Evolutionary conservation across 2,888 invertebrate genomes (phyloP).

Genomic region (Mythimna pallens): DNA sequence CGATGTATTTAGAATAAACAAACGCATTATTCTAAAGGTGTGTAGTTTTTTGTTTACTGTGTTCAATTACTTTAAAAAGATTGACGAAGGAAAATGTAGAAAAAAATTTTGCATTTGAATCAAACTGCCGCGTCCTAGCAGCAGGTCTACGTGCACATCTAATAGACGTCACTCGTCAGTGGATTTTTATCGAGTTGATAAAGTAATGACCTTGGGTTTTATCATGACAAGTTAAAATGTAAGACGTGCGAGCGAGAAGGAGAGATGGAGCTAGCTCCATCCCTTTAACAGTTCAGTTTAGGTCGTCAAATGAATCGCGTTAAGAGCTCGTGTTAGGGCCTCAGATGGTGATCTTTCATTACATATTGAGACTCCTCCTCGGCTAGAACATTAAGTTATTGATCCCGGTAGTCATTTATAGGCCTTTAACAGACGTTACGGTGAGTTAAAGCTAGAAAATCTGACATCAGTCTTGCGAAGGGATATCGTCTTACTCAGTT

Average conservation of each 20-base stretch:
- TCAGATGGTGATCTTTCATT: neutral
- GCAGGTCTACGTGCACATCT: neutral
- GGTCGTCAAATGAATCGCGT: no score
- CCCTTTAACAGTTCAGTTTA: no score
- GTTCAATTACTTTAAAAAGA: neutral
- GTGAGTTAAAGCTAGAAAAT: no score
- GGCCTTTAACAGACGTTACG: no score
- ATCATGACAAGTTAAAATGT: no score
- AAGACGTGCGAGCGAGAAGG: no score
- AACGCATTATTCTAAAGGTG: neutral
- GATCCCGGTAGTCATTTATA: no score
- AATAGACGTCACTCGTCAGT: neutral
- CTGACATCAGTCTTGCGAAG: no score
- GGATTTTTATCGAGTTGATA: neutral
- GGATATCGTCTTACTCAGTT: no score
- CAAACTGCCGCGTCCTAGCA: neutral
- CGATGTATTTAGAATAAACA: neutral
- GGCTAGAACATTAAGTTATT: no score
- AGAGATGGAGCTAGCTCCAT: no score
- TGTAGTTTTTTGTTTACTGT: neutral
- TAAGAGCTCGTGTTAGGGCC: no score
- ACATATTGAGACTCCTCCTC: neutral
- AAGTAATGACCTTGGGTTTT: neutral
- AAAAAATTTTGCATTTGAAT: neutral
- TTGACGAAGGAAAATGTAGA: neutral